Evolutionary conservation across 2,113 vertebrate genomes (phyloP).

Genomic region (Phaethon lepturus): DNA sequence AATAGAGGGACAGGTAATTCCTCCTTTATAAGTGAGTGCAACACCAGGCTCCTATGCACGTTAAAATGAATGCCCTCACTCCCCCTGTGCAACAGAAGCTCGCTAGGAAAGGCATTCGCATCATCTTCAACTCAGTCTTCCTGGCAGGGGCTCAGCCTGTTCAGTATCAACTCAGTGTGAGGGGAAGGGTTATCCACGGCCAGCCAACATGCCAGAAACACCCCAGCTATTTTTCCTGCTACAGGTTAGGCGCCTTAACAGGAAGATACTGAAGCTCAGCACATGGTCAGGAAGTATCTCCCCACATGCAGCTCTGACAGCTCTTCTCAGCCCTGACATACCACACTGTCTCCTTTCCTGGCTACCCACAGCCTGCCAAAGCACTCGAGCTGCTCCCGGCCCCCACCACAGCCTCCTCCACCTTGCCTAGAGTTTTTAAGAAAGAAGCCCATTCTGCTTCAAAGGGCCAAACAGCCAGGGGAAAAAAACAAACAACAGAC

Average conservation of each 20-base stretch:
- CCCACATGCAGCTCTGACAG: neutral
- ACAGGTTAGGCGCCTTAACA: neutral
- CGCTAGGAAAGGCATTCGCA: neutral
- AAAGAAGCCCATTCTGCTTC: neutral
- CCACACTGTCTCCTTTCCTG: no score
- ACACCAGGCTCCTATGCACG: no score
- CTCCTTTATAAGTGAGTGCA: neutral
- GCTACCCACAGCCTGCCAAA: neutral
- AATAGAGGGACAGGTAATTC: fast-evolving
- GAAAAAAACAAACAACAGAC: neutral
- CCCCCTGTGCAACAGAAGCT: fast-evolving
- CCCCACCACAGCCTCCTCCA: neutral
- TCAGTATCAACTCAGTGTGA: fast-evolving
- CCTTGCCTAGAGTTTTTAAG: neutral
- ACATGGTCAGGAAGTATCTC: neutral
- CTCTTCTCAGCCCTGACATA: neutral
- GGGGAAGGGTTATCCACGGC: neutral
- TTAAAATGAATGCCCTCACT: fast-evolving
- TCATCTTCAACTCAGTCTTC: neutral
- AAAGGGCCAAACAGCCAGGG: neutral
- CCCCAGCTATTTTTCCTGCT: neutral
- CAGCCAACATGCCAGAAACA: no score
- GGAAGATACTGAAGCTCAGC: neutral
- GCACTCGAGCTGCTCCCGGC: neutral
- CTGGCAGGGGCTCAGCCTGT: neutral